These are phyloP conservation scores for Geothlypis trichas DNA, from an alignment of 2,113 vertebrate genomes.

Conservation along the genomic window DNA sequence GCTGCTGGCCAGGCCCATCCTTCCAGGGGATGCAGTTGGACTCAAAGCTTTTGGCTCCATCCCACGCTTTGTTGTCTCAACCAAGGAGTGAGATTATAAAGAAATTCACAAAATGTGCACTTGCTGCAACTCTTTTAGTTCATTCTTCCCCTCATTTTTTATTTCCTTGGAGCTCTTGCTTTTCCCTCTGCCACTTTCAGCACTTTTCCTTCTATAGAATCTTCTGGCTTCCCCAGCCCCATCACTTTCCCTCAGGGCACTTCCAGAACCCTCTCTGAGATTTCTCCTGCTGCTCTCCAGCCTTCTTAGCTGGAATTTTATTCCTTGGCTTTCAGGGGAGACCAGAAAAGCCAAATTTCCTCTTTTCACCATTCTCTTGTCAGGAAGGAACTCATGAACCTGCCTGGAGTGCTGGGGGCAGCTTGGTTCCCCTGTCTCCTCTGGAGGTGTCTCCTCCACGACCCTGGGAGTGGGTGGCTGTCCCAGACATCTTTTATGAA, in stretches of 20 bases:
- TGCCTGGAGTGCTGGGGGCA: accelerated
- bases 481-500: too few species aligned
- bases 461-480: neutral
- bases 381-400: accelerated
- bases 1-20: neutral
- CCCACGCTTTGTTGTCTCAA: neutral
- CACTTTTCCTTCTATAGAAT: neutral
- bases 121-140: neutral
- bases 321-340: neutral
- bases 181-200: neutral
- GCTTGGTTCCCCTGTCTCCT: neutral
- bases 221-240: neutral
- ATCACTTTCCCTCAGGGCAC: neutral
- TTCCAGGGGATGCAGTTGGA: neutral
- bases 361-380: neutral
- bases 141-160: neutral
- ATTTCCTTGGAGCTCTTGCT: neutral
- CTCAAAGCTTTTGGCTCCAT: neutral
- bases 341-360: neutral
- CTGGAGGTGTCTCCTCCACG: neutral
- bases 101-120: neutral
- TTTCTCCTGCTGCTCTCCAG: neutral
- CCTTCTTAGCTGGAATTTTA: neutral
- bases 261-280: neutral
- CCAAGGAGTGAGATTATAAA: neutral